phyloP scores from a whole-genome alignment of 2,113 vertebrate genomes.

The Craseonycteris thonglongyai region DNA sequence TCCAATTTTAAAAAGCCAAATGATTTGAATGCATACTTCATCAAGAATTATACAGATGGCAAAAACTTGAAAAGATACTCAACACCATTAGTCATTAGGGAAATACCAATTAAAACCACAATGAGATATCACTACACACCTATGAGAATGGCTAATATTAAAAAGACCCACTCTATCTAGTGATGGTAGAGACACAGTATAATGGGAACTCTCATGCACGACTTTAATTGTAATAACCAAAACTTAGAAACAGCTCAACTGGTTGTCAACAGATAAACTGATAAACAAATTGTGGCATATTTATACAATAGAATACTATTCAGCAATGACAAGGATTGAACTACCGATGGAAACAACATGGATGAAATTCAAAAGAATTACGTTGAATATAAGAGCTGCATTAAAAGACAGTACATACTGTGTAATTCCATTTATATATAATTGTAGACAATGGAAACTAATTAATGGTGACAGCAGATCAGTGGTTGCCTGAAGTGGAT shows the following conservation, averaged over 20 bases:
- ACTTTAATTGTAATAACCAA: not conserved
- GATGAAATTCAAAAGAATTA: not conserved
- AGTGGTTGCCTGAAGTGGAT: not conserved
- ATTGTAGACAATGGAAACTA: conserved; percentile 14
- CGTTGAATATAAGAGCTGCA: not conserved
- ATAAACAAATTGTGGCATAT: not conserved
- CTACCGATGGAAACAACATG: not conserved
- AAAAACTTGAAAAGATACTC: not conserved
- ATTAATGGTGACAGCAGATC: not conserved
- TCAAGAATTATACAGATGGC: not conserved
- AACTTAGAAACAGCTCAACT: not conserved
- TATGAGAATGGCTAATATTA: not conserved
- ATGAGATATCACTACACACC: not conserved
- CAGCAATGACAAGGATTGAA: not conserved
- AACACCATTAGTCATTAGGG: not conserved
- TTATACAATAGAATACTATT: not conserved
- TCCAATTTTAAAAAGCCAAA: not conserved
- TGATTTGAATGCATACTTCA: not conserved
- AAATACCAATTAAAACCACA: not conserved
- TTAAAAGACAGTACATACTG: not conserved
- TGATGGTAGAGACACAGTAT: not conserved
- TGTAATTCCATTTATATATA: not conserved
- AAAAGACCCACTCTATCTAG: not conserved
- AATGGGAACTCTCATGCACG: not conserved
- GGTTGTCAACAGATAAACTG: not conserved